Evolutionary conservation across 2,797 vertebrate species (phyloP), one percentile per base, ranked within the genome.

Genomic region (Sus cebifrons): DNA sequence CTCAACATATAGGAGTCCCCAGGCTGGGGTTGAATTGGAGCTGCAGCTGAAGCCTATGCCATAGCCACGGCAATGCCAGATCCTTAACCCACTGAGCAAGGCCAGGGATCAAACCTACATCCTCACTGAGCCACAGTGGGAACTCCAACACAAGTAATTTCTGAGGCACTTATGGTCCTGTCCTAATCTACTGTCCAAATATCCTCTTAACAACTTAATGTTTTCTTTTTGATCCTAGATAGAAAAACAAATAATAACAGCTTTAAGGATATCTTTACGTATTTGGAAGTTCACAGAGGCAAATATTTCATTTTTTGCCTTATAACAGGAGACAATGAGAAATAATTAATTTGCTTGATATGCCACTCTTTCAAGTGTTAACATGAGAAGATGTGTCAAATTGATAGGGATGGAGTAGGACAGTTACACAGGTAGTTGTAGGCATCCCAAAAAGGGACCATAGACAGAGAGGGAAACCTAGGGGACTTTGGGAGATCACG

Each of bases 241-340:
- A 62, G 25, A 65, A 54, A 93, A 88, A 73, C 21, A 93, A 79
- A 79, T 36, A 87, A 64, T 79, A 36, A 29, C 29, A 81, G 36
- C 14, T 77, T 87, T 64, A 25, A 88, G 44, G n/a, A 10, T 64
- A 60, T 17, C 23, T 18, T 79, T 71, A 71, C 6, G 58, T 17
- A 64, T 52, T 64, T 64, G n/a, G 36, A 49, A 62, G 83, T 64
- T 73, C 40, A 60, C 17, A 83, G n/a, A 83, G n/a, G 44, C 10
- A 27, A 81, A 81, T 27, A 62, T 71, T 82, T 62, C 5, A 23
- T 32, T 4, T 82, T 91, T 64, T 74, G n/a, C 29, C 40, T 83
- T 73, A 64, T 36, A 73, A 91, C 20, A 49, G 36, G 40, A 73
- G 65, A 73, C 17, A 9, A 40, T 91, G 52, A 83, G 44, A 71